Conservation (phyloP, 37 sponge, comb jelly and placozoan genomes). For the Cladorhizidae sp. region DNA sequence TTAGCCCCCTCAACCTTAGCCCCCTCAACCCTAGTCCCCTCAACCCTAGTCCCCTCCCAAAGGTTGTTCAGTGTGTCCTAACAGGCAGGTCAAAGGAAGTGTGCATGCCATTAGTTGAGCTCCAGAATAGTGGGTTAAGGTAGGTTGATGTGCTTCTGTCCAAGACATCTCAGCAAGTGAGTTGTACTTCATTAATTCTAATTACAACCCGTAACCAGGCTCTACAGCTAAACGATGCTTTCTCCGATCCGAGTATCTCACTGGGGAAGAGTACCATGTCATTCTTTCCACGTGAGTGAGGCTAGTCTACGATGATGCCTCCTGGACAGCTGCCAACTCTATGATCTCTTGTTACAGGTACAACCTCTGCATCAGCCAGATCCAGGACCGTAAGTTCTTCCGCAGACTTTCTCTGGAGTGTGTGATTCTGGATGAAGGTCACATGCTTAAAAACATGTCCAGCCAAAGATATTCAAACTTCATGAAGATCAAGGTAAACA, state of each 20-base stretch:
- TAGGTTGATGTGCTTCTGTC: no score
- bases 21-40: no score
- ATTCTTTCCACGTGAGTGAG: conserved; percentile 37
- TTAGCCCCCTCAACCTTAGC: no score
- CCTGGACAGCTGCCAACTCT: background rate
- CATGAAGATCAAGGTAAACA: conserved; percentile 60
- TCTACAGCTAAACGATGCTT: conserved; percentile 11
- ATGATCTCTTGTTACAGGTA: conserved; percentile 17
- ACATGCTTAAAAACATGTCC: conserved; percentile 75
- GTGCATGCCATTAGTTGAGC: no score
- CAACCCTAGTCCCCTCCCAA: no score
- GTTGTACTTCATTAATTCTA: background rate
- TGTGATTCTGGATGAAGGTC: conserved; percentile 61
- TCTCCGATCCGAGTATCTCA: conserved; percentile 14
- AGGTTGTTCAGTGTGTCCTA: no score
- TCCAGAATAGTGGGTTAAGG: no score
- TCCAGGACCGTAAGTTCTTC: conserved; percentile 48
- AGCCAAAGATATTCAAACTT: conserved; percentile 47
- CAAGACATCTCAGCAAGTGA: no score
- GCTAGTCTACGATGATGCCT: background rate
- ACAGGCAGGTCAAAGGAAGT: no score
- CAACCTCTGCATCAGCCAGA: conserved; percentile 26
- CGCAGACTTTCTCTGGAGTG: conserved; percentile 30
- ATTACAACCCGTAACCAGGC: conserved; percentile 10
- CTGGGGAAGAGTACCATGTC: conserved; percentile 34